phyloP scores from a whole-genome alignment of 2,888 invertebrate genomes.

The Entomobrya multifasciata region DNA sequence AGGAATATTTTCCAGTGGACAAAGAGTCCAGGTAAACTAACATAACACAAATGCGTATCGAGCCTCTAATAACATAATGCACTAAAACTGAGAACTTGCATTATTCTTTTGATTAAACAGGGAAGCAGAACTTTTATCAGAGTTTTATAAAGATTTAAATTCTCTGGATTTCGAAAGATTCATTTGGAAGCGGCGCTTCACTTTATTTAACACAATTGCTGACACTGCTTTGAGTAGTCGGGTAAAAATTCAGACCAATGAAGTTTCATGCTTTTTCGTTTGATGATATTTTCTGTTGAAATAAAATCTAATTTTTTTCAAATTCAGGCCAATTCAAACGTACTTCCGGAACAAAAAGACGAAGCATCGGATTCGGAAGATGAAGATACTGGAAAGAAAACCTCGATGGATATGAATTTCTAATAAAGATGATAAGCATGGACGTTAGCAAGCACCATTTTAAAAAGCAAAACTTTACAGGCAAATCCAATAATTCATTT shows the following conservation, averaged over 20 bases:
- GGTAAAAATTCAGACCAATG: too few species aligned
- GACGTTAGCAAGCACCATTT: too few species aligned
- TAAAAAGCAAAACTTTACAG: too few species aligned
- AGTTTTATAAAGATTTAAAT: slow-evolving; percentile 75
- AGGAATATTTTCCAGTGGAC: slow-evolving; percentile 74
- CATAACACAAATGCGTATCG: too few species aligned
- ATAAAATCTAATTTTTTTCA: too few species aligned
- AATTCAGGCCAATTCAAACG: too few species aligned
- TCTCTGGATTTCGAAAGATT: slow-evolving; percentile 77
- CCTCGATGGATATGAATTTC: too few species aligned
- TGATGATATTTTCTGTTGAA: too few species aligned
- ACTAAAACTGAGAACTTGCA: not conserved
- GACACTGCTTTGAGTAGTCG: slow-evolving; percentile 53
- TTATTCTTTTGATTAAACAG: slow-evolving; percentile 44
- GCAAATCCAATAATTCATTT: too few species aligned
- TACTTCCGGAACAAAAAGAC: too few species aligned
- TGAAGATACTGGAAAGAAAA: not conserved
- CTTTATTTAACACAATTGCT: slow-evolving; percentile 55
- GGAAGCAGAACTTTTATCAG: slow-evolving; percentile 68
- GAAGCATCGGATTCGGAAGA: not conserved
- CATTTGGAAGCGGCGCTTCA: slow-evolving; percentile 74
- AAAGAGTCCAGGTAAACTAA: slow-evolving; percentile 67
- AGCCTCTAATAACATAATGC: not conserved
- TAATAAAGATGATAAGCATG: too few species aligned
- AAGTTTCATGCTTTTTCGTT: too few species aligned